Evolutionary conservation across 2,113 vertebrate species (phyloP).

Genomic region (Varanus komodoensis): DNA sequence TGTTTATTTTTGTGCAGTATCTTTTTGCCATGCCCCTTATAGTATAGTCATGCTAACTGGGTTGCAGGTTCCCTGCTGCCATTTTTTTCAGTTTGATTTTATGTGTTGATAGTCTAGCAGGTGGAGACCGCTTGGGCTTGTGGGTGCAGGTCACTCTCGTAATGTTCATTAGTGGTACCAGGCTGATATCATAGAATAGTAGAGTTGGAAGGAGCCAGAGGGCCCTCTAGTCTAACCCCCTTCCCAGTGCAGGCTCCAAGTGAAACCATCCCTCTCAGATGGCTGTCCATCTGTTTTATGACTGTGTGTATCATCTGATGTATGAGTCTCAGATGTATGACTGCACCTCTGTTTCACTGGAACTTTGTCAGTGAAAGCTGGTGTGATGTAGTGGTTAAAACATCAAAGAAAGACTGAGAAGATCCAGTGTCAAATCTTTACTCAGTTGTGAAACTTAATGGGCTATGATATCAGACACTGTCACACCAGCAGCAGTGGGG

Average conservation of each 20-base stretch:
- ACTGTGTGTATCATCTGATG: no score
- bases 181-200: not conserved
- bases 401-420: not conserved
- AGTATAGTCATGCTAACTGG: not conserved
- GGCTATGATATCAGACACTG: not conserved
- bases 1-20: not conserved
- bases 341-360: not conserved
- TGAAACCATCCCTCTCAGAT: no score
- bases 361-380: not conserved
- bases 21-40: not conserved
- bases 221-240: no score
- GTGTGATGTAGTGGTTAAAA: not conserved
- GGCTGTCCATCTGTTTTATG: no score
- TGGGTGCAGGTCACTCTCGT: not conserved
- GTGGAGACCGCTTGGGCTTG: not conserved
- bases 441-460: not conserved
- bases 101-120: not conserved
- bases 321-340: not conserved
- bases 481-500: no score
- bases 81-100: not conserved
- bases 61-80: not conserved
- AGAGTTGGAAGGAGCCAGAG: no score
- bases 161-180: not conserved
- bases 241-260: no score
- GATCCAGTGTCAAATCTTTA: not conserved